Conservation (phyloP, 2,888 invertebrate genomes). For the Xanthia icteritia region DNA sequence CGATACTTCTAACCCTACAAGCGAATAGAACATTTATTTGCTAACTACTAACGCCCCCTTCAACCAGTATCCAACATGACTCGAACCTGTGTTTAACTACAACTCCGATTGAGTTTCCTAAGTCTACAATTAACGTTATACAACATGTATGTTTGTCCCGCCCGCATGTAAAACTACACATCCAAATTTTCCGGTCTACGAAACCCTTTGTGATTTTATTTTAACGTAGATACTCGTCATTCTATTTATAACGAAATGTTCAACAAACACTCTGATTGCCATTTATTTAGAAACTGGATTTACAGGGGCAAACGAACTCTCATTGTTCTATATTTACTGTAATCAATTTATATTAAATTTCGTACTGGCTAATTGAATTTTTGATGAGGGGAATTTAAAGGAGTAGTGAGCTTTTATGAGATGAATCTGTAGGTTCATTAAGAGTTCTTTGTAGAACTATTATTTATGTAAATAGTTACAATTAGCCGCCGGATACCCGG, state of each 20-base stretch:
- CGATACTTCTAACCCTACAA: constrained; percentile 21
- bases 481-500: too few relatives aligned
- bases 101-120: constrained; percentile 63
- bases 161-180: constrained; percentile 87
- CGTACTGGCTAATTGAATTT: constrained; percentile 71
- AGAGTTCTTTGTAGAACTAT: constrained; percentile 39
- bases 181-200: constrained; percentile 87
- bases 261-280: constrained; percentile 68
- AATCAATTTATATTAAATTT: constrained; percentile 77
- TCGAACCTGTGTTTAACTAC: constrained; percentile 55
- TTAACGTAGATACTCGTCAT: constrained; percentile 67
- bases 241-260: constrained; percentile 67
- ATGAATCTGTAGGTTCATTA: constrained; percentile 43
- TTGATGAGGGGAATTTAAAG: constrained; percentile 64
- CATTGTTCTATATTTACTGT: constrained; percentile 77
- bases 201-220: constrained; percentile 85
- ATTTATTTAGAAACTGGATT: constrained; percentile 72
- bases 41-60: constrained; percentile 16
- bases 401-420: constrained; percentile 47
- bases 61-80: constrained; percentile 46
- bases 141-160: constrained; percentile 75
- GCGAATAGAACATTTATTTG: constrained; percentile 34
- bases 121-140: constrained; percentile 68
- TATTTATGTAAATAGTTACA: constrained; percentile 18
- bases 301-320: constrained; percentile 75